Evolutionary conservation across 2,797 vertebrate genomes (phyloP).

Genomic region (Galagoides demidoff): DNA sequence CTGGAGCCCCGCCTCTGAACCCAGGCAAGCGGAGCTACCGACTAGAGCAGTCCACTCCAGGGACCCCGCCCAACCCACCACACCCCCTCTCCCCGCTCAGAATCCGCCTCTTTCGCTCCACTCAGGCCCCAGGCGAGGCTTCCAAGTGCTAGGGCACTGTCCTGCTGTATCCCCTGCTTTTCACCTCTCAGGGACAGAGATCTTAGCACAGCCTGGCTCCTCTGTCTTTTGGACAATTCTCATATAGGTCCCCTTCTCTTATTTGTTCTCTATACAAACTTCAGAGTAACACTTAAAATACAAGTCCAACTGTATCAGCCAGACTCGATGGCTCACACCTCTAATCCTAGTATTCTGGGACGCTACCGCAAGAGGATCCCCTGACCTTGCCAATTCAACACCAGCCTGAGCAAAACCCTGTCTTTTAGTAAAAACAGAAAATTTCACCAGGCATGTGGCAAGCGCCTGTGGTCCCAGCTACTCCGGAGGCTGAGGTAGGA

Average conservation of each 20-base stretch:
- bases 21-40: rapidly evolving
- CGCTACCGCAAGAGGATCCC: no score
- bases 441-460: no score
- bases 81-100: not conserved
- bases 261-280: not conserved
- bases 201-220: not conserved
- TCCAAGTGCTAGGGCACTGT: not conserved
- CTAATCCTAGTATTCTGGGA: no score
- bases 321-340: no score
- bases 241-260: no score
- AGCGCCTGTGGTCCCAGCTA: no score
- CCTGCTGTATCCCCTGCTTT: not conserved
- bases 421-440: no score
- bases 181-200: not conserved
- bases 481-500: no score
- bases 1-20: not conserved
- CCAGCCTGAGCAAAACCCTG: no score
- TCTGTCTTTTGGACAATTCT: not conserved
- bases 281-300: not conserved
- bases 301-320: not conserved
- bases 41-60: no score
- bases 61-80: not conserved
- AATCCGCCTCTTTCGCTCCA: not conserved
- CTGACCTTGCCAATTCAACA: no score
- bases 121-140: not conserved